A percentile compares a stretch with the other conserved stretches of the same genome.
phyloP scores from a whole-genome alignment of 2,888 invertebrate species.

The Noctua janthe region DNA sequence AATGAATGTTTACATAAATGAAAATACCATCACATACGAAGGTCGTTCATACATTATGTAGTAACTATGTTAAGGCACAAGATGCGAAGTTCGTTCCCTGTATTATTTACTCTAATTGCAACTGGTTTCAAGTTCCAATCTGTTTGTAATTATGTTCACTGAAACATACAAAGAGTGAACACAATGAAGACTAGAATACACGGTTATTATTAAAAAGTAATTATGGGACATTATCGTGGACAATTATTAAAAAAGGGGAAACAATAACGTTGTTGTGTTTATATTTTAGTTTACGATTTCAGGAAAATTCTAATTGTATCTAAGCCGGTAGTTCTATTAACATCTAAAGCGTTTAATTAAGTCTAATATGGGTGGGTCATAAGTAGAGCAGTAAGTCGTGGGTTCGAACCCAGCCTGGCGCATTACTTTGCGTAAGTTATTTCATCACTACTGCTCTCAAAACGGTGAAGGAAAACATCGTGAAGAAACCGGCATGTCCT shows the following conservation, averaged over 20 bases:
- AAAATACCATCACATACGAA: slow-evolving; percentile 28
- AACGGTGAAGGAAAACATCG: no score
- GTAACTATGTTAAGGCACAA: not conserved
- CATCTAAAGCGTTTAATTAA: no score
- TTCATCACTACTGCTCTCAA: no score
- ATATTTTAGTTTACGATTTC: not conserved
- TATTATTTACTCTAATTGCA: slow-evolving; percentile 46
- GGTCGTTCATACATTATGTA: slow-evolving; percentile 25
- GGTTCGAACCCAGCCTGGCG: no score
- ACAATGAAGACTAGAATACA: not conserved
- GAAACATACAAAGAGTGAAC: not conserved
- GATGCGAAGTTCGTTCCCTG: slow-evolving; percentile 10
- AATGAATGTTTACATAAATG: slow-evolving; percentile 40
- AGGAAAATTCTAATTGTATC: no score
- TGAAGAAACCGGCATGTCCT: no score
- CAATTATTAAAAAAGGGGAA: not conserved
- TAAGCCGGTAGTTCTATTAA: no score
- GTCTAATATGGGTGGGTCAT: no score
- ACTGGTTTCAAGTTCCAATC: slow-evolving; percentile 26
- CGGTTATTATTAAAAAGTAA: not conserved
- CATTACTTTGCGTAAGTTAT: no score
- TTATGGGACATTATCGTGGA: not conserved
- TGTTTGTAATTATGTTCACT: slow-evolving; percentile 22
- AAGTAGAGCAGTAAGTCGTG: no score
- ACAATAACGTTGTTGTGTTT: not conserved